Conservation (phyloP, 2,797 vertebrate species). For the Sphaeramia orbicularis region DNA sequence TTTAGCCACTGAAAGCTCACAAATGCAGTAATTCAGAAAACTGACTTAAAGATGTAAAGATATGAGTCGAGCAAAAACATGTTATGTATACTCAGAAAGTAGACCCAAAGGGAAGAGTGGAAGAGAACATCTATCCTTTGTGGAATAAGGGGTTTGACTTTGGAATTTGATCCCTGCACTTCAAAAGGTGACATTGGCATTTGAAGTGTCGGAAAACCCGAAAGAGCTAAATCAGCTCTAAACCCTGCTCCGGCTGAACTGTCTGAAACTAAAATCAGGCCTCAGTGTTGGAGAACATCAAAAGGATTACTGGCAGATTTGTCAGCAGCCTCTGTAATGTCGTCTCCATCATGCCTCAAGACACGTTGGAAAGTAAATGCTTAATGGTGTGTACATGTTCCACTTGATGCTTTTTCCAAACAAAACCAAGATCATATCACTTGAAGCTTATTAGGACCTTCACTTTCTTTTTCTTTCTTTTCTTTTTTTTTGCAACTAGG, state of each 20-base stretch:
- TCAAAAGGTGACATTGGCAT: constrained; percentile 39
- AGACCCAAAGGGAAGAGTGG: constrained; percentile 4
- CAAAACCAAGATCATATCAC: constrained; percentile 30
- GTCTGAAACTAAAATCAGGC: constrained; percentile 23
- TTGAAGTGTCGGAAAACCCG: constrained; percentile 48
- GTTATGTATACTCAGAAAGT: constrained; percentile 38
- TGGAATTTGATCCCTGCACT: constrained; percentile 39
- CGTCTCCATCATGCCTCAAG: constrained; percentile 19
- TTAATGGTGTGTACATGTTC: constrained; percentile 31
- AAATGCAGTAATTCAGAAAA: constrained; percentile 40
- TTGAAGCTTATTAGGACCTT: constrained; percentile 11
- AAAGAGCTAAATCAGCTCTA: constrained; percentile 40
- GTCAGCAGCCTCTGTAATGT: constrained; percentile 20
- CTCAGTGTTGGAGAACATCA: constrained; percentile 27
- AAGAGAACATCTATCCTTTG: constrained; percentile 4
- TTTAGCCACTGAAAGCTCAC: constrained; percentile 22
- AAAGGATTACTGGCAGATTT: constrained; percentile 40
- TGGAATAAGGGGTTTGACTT: constrained; percentile 33
- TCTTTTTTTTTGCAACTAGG: constrained; percentile 8
- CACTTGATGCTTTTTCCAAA: constrained; percentile 31
- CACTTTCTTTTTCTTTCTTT: neutral
- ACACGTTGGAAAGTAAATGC: constrained; percentile 18
- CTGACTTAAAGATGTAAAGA: constrained; percentile 31
- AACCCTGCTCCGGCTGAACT: constrained; percentile 25
- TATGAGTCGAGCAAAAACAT: constrained; percentile 28